Percentiles rank a stretch among this genome's conserved stretches.
phyloP scores from a whole-genome alignment of 35 echinoderm and acorn worm genomes.

The Diadema setosum region DNA sequence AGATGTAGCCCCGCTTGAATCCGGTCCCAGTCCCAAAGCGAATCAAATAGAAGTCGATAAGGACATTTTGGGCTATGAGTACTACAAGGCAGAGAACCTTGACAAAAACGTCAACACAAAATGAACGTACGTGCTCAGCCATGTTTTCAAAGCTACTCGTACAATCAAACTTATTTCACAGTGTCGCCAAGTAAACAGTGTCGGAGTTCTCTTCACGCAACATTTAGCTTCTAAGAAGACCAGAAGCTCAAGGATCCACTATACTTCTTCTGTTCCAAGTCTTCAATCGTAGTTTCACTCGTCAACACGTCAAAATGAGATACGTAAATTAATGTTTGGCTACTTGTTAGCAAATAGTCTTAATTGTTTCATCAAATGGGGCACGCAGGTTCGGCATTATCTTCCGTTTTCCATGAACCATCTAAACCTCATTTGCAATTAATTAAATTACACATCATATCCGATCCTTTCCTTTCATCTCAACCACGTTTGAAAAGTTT shows the following conservation, averaged over 20 bases:
- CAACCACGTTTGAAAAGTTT: too few species aligned
- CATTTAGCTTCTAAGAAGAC: background rate
- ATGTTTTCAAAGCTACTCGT: background rate
- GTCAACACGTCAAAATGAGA: background rate
- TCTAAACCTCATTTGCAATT: too few species aligned
- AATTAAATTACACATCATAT: too few species aligned
- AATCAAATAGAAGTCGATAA: constrained; percentile 60
- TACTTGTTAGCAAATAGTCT: too few species aligned
- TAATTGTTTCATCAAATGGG: too few species aligned
- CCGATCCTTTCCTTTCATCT: too few species aligned
- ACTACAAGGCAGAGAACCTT: constrained; percentile 38
- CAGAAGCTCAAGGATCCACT: background rate
- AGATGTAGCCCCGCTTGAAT: constrained; percentile 58
- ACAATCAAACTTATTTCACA: background rate
- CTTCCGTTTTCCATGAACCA: too few species aligned
- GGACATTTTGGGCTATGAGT: constrained; percentile 35
- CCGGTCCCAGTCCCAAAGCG: constrained; percentile 55
- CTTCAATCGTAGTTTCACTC: background rate
- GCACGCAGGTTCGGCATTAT: too few species aligned
- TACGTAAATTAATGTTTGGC: background rate
- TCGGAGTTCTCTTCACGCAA: too few species aligned
- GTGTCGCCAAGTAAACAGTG: background rate
- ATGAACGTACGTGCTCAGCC: constrained; percentile 11
- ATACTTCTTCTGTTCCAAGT: background rate
- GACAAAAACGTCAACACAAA: constrained; percentile 23